Base-by-base conservation (phyloP, 2,888 invertebrate genomes). In the Diplolepis rosae region DNA sequence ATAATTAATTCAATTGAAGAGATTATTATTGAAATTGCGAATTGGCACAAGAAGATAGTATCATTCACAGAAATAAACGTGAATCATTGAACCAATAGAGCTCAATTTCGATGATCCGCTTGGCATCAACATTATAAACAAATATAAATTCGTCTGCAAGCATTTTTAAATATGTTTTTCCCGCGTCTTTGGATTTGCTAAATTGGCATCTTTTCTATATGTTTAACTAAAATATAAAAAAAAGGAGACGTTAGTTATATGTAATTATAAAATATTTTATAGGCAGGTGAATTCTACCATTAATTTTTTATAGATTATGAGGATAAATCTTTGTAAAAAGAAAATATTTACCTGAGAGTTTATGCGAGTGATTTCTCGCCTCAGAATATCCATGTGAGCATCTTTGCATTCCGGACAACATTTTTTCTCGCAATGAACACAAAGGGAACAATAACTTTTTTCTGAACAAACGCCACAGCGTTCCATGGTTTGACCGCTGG, bases 381-480 rank as follows among this genome's bases (percentile, higher is more conserved):
- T 93, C 72, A 98, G 90, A 79, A 98, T 97, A 88, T 98, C 98
- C 94, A 97, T 95, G 89, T 99, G 98, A 13, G 97, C 96, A 71
- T 95, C 94, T 89, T 98, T 98, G 90, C 99, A 99, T 86, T 98
- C 97, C 80, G 95, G 94, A 89, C 99, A 99, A 76, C 98, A 95
- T 90, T 97, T 96, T 87, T 98, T 97, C 85, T 98, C 98, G 90
- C 99, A 99, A 89, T 99, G 99, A 28, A 95, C 94, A 89, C 99
- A 99, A 65, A 93, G 91, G 70, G 93, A 93, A 83, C 96, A 94
- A 87, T 96, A 96, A 71, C 96, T 94, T 89, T 98, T 96, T 90
- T 97, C 96, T 69, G 96, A 96, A 90, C 98, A 96, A 56, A 98
- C 96, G 85, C 95, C 95, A 89, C 97, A 97, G 82, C 97, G 91